These are phyloP conservation scores for Pecten maximus DNA, from an alignment of 2,888 invertebrate genomes.

Conservation along the genomic window DNA sequence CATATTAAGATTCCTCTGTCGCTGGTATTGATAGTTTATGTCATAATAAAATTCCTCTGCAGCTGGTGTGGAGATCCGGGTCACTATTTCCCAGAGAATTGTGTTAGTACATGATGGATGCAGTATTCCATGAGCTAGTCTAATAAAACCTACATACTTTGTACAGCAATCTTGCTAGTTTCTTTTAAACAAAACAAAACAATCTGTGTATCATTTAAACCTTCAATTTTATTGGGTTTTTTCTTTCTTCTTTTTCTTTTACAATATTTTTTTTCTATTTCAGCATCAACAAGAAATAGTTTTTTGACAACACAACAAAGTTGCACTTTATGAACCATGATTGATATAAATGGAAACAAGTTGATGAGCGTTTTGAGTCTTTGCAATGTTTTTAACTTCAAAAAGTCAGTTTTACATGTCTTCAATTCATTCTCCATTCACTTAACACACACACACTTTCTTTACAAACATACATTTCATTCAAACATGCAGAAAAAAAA, in stretches of 20 bases:
- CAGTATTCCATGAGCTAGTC: no score
- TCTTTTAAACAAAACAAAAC: neutral
- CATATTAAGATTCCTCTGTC: no score
- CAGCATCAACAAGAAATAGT: conserved; percentile 19
- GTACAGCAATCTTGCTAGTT: no score
- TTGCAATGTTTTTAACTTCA: neutral
- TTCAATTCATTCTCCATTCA: neutral
- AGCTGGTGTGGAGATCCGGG: no score
- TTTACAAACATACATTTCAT: neutral
- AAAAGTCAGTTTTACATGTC: neutral
- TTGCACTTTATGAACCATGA: conserved; percentile 16
- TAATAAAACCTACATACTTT: no score
- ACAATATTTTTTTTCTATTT: conserved; percentile 14
- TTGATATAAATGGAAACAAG: conserved; percentile 35
- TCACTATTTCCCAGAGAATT: no score
- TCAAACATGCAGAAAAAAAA: neutral
- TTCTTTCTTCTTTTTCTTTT: conserved; percentile 18
- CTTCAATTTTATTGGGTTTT: conserved; percentile 31
- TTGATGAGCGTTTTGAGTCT: conserved; percentile 34
- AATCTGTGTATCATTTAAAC: neutral
- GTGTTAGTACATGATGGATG: no score
- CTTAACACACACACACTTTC: neutral
- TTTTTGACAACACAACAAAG: conserved; percentile 35
- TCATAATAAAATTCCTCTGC: no score
- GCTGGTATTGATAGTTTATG: no score